These are phyloP conservation scores for Zapornia atra DNA, from an alignment of 2,113 vertebrate genomes.

Conservation along the genomic window DNA sequence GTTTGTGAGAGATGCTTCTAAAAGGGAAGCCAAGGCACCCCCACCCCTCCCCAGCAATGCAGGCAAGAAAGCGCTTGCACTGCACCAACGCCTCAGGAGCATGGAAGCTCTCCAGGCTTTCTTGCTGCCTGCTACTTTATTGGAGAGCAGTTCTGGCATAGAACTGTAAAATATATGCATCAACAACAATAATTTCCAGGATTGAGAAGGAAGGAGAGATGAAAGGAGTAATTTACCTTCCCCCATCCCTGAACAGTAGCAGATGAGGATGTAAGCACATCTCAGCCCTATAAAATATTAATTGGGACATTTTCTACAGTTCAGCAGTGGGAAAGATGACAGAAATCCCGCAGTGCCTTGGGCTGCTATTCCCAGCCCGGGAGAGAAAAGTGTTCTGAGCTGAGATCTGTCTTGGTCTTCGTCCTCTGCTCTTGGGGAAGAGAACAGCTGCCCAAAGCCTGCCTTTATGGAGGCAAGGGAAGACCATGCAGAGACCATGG, in stretches of 20 bases:
- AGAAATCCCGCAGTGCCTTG: background rate
- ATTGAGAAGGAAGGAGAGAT: slow-evolving; percentile 23
- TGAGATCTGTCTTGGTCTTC: background rate
- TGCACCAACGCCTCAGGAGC: background rate
- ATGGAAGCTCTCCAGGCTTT: slow-evolving; percentile 28
- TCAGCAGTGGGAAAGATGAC: background rate
- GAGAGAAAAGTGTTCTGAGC: background rate
- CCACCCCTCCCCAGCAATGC: background rate
- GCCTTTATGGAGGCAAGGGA: background rate
- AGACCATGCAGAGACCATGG: background rate
- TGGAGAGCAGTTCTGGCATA: slow-evolving; percentile 26
- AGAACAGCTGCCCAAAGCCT: background rate
- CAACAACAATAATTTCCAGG: slow-evolving; percentile 40
- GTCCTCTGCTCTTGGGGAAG: background rate
- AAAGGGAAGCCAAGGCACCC: background rate
- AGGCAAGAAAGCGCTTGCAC: slow-evolving; percentile 8
- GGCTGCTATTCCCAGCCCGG: background rate
- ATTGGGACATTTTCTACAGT: slow-evolving; percentile 29
- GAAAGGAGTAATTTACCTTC: slow-evolving; percentile 46
- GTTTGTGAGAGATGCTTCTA: background rate
- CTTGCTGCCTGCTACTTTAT: slow-evolving; percentile 15
- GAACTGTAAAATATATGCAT: slow-evolving; percentile 7
- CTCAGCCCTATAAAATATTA: slow-evolving; percentile 47
- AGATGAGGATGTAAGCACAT: slow-evolving; percentile 46
- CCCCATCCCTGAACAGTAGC: background rate